These are phyloP conservation scores for Apocrypta bakeri DNA, from an alignment of 1,140 invertebrate genomes.

Conservation along the genomic window DNA sequence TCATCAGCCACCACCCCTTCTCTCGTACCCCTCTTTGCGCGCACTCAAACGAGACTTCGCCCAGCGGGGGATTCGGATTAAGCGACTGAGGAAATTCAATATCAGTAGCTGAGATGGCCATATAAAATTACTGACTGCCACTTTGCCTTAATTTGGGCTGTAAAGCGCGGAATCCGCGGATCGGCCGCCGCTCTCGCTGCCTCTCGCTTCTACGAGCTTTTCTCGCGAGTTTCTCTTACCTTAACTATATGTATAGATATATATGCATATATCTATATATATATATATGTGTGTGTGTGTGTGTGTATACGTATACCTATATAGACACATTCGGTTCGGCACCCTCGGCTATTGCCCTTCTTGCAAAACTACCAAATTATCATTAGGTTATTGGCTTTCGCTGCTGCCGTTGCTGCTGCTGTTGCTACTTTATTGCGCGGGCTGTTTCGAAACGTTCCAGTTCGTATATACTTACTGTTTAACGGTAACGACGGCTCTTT, in stretches of 20 bases:
- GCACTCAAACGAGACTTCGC: slow-evolving; percentile 9
- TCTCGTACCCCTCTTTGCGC: slow-evolving; percentile 45
- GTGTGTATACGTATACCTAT: too few relatives aligned
- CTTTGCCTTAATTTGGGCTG: slow-evolving; percentile 74
- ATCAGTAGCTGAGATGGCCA: slow-evolving; percentile 74
- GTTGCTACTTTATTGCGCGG: slow-evolving; percentile 60
- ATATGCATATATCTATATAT: too few relatives aligned
- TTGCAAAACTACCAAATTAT: slow-evolving; percentile 70
- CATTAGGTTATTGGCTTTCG: slow-evolving; percentile 68
- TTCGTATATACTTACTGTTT: too few relatives aligned
- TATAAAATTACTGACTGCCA: slow-evolving; percentile 75
- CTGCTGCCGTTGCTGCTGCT: too few relatives aligned
- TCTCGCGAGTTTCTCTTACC: background rate
- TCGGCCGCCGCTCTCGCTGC: slow-evolving; percentile 44
- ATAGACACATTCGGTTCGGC: too few relatives aligned
- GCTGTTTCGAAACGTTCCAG: too few relatives aligned
- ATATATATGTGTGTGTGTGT: too few relatives aligned
- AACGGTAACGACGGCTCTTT: too few relatives aligned
- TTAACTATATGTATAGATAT: too few relatives aligned
- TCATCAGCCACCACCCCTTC: background rate
- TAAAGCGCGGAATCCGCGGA: slow-evolving; percentile 61
- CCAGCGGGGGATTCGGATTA: slow-evolving; percentile 68
- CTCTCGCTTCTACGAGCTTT: background rate
- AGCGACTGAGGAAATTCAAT: slow-evolving; percentile 75
- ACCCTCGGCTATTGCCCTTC: slow-evolving; percentile 48